These are phyloP conservation scores for Chrysotoxum bicinctum DNA, from an alignment of 2,888 invertebrate species.

Conservation along the genomic window DNA sequence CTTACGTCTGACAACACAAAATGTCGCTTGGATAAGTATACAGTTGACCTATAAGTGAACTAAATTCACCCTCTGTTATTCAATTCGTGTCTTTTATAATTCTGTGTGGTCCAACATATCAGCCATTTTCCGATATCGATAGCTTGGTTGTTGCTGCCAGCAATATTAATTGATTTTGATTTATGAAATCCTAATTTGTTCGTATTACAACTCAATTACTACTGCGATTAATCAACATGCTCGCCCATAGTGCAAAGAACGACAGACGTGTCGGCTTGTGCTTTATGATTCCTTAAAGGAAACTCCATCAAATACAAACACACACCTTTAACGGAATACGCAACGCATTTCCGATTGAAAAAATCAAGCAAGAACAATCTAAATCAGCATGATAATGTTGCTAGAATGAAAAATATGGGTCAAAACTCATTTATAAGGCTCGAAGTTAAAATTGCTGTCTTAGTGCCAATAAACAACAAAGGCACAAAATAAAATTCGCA, in stretches of 20 bases:
- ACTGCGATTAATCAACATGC: conserved; percentile 60
- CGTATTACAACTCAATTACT: conserved; percentile 72
- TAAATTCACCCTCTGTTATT: background rate
- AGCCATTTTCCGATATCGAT: conserved; percentile 33
- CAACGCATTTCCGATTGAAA: background rate
- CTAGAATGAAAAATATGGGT: conserved; percentile 47
- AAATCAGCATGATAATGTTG: conserved; percentile 14
- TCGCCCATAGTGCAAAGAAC: conserved; percentile 26
- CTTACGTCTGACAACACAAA: background rate
- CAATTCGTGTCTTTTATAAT: background rate
- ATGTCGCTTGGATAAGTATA: background rate
- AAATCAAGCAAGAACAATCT: background rate
- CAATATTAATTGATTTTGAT: conserved; percentile 68
- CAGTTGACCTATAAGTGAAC: background rate
- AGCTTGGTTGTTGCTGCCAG: conserved; percentile 39
- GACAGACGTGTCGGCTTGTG: conserved; percentile 40
- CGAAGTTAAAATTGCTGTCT: conserved; percentile 29
- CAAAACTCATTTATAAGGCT: conserved; percentile 55
- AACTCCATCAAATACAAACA: conserved; percentile 2
- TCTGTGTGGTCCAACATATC: conserved; percentile 51
- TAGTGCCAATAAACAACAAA: conserved; percentile 55
- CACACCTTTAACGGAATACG: background rate
- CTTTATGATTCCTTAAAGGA: conserved; percentile 51
- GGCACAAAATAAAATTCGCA: conserved; percentile 70
- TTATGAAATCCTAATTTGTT: conserved; percentile 70